phyloP scores from a whole-genome alignment of 2,113 vertebrate genomes.

The Hirundichthys speculiger region DNA sequence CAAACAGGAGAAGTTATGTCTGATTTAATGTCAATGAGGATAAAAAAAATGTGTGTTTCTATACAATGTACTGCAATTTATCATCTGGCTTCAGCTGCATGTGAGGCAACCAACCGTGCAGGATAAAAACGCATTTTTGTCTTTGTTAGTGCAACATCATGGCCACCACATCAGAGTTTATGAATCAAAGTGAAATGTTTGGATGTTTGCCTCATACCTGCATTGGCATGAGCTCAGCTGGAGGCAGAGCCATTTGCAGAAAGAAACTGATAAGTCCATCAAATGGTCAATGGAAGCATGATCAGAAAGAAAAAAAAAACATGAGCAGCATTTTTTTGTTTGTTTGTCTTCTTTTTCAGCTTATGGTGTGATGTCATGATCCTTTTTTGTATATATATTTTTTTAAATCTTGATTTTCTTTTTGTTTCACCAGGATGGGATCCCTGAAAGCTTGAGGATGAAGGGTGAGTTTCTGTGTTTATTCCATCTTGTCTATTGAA shows the following conservation, averaged over 20 bases:
- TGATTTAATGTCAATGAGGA: too few species aligned
- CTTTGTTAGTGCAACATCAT: not conserved
- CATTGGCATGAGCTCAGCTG: not conserved
- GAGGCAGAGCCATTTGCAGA: not conserved
- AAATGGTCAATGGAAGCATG: not conserved
- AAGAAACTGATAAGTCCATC: not conserved
- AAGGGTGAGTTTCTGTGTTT: constrained; percentile 74
- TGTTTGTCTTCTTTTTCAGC: not conserved
- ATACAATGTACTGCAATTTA: too few species aligned
- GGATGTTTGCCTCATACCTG: not conserved
- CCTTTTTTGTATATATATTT: constrained; percentile 30
- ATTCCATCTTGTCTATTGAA: not conserved
- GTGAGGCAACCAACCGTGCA: constrained; percentile 6
- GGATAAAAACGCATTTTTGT: constrained; percentile 4
- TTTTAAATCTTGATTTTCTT: constrained; percentile 32
- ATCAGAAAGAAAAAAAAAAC: not conserved
- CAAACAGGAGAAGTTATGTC: too few species aligned
- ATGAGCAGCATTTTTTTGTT: not conserved
- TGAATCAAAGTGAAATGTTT: constrained; percentile 4
- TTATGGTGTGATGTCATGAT: not conserved
- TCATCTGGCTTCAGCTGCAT: too few species aligned
- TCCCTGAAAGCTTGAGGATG: constrained; percentile 72
- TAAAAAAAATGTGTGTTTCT: too few species aligned
- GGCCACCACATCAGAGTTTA: constrained; percentile 2
- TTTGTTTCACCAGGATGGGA: constrained; percentile 72